Base-by-base conservation (phyloP, 2,888 invertebrate genomes). In the Ctena decussata region DNA sequence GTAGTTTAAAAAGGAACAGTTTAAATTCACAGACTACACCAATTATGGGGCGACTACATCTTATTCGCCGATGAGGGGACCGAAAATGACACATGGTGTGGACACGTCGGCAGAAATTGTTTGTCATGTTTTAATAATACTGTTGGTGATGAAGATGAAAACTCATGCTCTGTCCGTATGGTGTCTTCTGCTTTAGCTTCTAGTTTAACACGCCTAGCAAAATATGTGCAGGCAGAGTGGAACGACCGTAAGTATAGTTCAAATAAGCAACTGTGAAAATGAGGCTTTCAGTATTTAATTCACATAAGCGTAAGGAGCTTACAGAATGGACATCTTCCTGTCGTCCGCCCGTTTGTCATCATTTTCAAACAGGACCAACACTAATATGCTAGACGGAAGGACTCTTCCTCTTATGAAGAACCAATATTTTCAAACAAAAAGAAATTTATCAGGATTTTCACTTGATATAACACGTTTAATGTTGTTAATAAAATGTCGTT, bases 141-240 rank as follows among this genome's bases (percentile, higher is more conserved):
- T 18, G 78, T 75, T 27, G 80, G 79, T 0, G 27, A 46, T 39
- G 57, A 73, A 15, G 77, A 70, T 21, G 46, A 75, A 41, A 53
- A 46, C 21, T 80, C 70, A 35, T 91, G 91, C 69, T 84, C 89
- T 12, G 79, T 84, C n/a, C 78, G 91, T 74, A 57, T 89, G 46
- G 77, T 90, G 69, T 85, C 82, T 12, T 46, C 86, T 32, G 75
- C 80, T 37, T 70, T 91, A 39, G 91, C 91, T 8, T 49, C 89
- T 3, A 76, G 84, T n/a, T 39, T 86, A 0, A 89, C 89, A 3
- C 73, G 85, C 46, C 73, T 91, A 21, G 89, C 89, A 11, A 87
- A 87, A 71, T 86, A 87, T 41, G 80, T 86, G 11, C 57, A 85
- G 35, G 89, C 89, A 0, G 91, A 91, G 80, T 91, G 91, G 91